Conservation (phyloP, 2,113 vertebrate genomes). For the Fukomys damarensis region DNA sequence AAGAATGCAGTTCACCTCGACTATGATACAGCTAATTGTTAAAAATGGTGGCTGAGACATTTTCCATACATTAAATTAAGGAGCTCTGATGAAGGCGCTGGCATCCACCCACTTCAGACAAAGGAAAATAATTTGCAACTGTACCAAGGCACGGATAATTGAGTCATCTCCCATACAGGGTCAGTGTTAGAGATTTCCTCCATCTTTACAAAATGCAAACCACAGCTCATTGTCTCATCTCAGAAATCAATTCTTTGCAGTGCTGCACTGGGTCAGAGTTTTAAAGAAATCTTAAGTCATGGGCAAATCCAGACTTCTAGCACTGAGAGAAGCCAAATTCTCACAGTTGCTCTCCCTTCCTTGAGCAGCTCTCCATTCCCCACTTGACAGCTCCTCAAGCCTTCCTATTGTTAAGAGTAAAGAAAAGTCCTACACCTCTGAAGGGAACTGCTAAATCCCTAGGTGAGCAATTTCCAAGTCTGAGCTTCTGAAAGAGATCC, state of each 20-base stretch:
- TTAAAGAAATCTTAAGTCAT: slow-evolving; percentile 61
- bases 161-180: slow-evolving; percentile 70
- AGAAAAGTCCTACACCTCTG: slow-evolving; percentile 68
- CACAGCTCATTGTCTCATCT: slow-evolving; percentile 83
- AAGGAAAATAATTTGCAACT: slow-evolving; percentile 87
- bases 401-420: slow-evolving; percentile 75
- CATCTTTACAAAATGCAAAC: slow-evolving; percentile 82
- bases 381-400: slow-evolving; percentile 63
- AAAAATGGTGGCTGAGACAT: slow-evolving; percentile 74
- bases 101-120: slow-evolving; percentile 87
- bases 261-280: slow-evolving; percentile 69
- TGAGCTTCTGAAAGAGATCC: slow-evolving; percentile 18
- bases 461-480: slow-evolving; percentile 66
- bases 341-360: slow-evolving; percentile 17
- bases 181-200: slow-evolving; percentile 80
- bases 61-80: slow-evolving; percentile 83
- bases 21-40: slow-evolving; percentile 83
- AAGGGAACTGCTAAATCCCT: slow-evolving; percentile 40
- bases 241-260: slow-evolving; percentile 71
- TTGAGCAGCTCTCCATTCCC: slow-evolving; percentile 40
- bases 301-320: slow-evolving; percentile 71
- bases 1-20: slow-evolving; percentile 66
- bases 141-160: slow-evolving; percentile 78
- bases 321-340: background rate
- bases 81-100: slow-evolving; percentile 82